Conservation (phyloP, 1,140 invertebrate species). For the Platyscapa corneri region DNA sequence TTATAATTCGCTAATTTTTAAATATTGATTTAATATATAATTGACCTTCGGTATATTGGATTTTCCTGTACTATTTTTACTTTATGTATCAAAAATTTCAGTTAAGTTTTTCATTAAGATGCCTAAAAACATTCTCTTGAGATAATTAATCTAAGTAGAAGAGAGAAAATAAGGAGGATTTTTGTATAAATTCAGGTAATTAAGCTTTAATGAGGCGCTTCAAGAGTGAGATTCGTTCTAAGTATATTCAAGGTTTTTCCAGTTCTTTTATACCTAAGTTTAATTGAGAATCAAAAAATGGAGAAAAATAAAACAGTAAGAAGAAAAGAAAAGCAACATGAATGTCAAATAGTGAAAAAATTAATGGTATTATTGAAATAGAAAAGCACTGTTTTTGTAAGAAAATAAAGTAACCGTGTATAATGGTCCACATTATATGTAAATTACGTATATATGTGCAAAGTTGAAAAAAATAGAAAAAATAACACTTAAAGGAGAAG, state of each 20-base stretch:
- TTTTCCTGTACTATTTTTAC: not conserved
- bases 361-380: constrained; percentile 24
- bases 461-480: too few relatives aligned
- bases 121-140: not conserved
- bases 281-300: not conserved
- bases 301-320: not conserved
- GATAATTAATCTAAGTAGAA: not conserved
- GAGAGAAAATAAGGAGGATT: not conserved
- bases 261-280: not conserved
- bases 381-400: not conserved
- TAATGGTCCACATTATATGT: too few relatives aligned
- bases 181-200: constrained; percentile 26
- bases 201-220: constrained; percentile 21
- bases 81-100: not conserved
- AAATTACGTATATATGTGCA: too few relatives aligned
- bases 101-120: not conserved
- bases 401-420: not conserved
- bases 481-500: too few relatives aligned
- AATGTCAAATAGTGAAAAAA: not conserved
- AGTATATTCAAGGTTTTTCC: not conserved
- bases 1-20: too few relatives aligned
- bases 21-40: too few relatives aligned
- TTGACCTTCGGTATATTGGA: not conserved
- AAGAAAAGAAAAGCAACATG: not conserved
- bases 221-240: not conserved